Conservation (phyloP, 1,140 invertebrate genomes). For the Diabrotica undecimpunctata region DNA sequence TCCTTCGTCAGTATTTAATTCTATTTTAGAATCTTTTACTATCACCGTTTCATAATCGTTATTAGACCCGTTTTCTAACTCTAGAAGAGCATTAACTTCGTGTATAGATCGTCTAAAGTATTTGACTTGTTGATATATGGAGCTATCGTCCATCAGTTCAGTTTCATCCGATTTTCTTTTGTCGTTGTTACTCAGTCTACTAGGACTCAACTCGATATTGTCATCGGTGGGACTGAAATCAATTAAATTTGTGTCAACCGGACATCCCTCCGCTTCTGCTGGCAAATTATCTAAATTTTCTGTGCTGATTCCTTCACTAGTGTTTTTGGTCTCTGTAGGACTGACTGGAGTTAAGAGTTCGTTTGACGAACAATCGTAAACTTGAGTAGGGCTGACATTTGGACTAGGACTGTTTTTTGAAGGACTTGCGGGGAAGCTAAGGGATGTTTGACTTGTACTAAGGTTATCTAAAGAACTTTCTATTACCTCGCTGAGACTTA, state of each 20-base stretch:
- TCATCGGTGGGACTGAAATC: constrained; percentile 37
- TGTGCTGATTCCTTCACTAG: constrained; percentile 24
- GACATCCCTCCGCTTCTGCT: constrained; percentile 7
- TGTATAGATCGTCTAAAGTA: constrained; percentile 68
- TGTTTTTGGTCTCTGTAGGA: constrained; percentile 20
- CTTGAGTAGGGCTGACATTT: constrained; percentile 38
- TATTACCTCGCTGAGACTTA: constrained; percentile 40
- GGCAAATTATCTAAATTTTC: constrained; percentile 24
- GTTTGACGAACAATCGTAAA: constrained; percentile 21
- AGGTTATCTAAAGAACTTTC: constrained; percentile 39
- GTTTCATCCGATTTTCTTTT: constrained; percentile 46
- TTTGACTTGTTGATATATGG: constrained; percentile 72
- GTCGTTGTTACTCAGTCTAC: constrained; percentile 30
- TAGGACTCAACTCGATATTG: constrained; percentile 20
- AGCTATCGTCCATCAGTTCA: constrained; percentile 44
- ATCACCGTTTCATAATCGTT: constrained; percentile 17
- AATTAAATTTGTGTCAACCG: constrained; percentile 34
- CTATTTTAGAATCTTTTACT: background rate
- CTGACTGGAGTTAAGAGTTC: constrained; percentile 20
- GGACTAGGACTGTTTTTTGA: constrained; percentile 39
- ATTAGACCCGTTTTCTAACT: constrained; percentile 29
- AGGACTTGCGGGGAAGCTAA: constrained; percentile 37
- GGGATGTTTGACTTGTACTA: constrained; percentile 35
- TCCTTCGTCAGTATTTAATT: constrained; percentile 8
- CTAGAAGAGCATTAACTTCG: constrained; percentile 67